Base-by-base conservation (phyloP, 2,888 invertebrate species). In the Meteorus colon region DNA sequence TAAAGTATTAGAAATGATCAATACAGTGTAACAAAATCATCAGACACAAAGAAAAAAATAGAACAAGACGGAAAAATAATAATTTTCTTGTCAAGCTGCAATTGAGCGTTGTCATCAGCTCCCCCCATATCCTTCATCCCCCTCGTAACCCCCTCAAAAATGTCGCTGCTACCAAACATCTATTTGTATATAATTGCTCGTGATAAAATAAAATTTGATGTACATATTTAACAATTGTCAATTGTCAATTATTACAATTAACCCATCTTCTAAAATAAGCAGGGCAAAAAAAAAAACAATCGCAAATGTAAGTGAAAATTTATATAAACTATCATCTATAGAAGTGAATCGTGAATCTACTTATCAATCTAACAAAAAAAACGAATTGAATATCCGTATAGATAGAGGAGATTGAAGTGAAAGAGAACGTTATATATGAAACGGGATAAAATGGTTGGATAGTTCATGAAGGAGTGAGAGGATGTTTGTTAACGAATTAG, bases 131-230 rank as follows among this genome's bases (percentile, higher is more conserved):
- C 55, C 55, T 55, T 55, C 55, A 55, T 55, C n/a, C n/a, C 55
- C 55, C 19, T 55, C 65, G 65, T 73, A 51, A 24, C 48, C 72
- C 72, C 48, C 16, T 45, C n/a, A 55, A 34, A 41, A 69, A 55
- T 66, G 70, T 75, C 80, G 66, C 81, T 78, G 78, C 81, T 77
- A 81, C 80, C 80, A 81, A 84, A 85, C 84, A 86, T 86, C 86
- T 87, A 87, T 87, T 88, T 89, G 89, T 89, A 89, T 88, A 86
- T 86, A 89, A 88, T 84, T 86, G 84, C 84, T 88, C 86, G 86
- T 88, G 86, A 88, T 86, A 82, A 86, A 87, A 89, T 86, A 88
- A 87, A 88, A 86, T 86, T 88, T 86, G 87, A 87, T 89, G 89
- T 89, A 88, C 86, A 88, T 88, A 89, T 88, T 86, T 84, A 86